Percentiles rank a stretch among this genome's conserved stretches.
Evolutionary conservation across 2,888 invertebrate species (phyloP).

Genomic region (Drosophila limbata): DNA sequence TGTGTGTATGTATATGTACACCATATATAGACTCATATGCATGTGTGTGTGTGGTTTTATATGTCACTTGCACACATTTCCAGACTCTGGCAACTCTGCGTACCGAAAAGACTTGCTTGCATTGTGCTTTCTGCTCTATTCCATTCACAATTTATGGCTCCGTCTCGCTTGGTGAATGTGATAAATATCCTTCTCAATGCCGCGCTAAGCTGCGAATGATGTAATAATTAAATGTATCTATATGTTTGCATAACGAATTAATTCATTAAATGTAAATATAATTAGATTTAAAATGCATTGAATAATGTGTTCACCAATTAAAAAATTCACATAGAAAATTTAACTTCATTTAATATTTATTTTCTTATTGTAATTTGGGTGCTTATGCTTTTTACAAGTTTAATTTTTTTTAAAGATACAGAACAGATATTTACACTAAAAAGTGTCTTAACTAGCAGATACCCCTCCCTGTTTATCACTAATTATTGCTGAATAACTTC

Average conservation of each 20-base stretch:
- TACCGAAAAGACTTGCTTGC: constrained; percentile 10
- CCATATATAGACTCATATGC: constrained; percentile 1
- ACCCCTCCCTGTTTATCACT: background rate
- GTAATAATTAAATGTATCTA: background rate
- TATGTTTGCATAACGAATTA: background rate
- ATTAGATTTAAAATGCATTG: background rate
- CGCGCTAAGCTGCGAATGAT: constrained; percentile 5
- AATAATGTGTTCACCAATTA: too few relatives aligned
- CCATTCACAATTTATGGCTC: constrained; percentile 14
- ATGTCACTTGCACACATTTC: constrained; percentile 19
- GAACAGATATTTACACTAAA: background rate
- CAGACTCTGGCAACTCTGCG: constrained; percentile 9
- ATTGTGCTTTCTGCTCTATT: constrained; percentile 17
- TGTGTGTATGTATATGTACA: constrained; percentile 4
- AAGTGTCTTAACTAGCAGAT: background rate
- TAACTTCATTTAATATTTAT: too few relatives aligned
- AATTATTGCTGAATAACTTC: background rate
- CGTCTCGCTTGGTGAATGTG: constrained; percentile 6
- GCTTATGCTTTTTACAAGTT: too few relatives aligned
- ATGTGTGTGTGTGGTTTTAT: constrained; percentile 9
- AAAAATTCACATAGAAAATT: too few relatives aligned
- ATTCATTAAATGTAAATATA: background rate
- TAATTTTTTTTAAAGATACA: too few relatives aligned
- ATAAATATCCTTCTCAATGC: constrained; percentile 1
- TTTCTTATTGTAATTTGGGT: too few relatives aligned